Evolutionary conservation across 2,888 invertebrate species (phyloP).

Genomic region (Mythimna loreyi): DNA sequence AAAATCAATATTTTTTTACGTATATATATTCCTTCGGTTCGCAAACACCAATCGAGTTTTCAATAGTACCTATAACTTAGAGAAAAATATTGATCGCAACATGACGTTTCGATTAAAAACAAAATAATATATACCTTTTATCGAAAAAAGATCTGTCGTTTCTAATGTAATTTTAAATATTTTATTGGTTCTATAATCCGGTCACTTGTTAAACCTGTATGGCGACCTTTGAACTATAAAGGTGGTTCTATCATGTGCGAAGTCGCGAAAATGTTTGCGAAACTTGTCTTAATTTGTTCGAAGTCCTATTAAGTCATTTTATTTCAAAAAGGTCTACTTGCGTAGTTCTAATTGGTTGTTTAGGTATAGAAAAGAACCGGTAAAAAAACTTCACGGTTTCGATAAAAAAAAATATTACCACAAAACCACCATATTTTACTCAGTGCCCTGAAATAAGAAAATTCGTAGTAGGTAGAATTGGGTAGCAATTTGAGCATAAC

Average conservation of each 20-base stretch:
- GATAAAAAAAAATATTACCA: no score
- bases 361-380: no score
- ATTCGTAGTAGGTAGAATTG: no score
- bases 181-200: conserved; percentile 75
- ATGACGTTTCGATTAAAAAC: conserved; percentile 52
- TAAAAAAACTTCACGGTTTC: no score
- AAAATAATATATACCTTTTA: conserved; percentile 50
- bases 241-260: conserved; percentile 60
- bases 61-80: conserved; percentile 35
- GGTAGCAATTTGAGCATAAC: no score
- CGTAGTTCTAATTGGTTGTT: no score
- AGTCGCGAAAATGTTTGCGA: conserved; percentile 17
- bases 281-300: no score
- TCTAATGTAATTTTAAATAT: conserved; percentile 73
- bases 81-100: conserved; percentile 43
- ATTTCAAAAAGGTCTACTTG: no score
- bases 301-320: not conserved
- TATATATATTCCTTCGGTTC: not conserved
- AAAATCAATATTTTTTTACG: conserved; percentile 1
- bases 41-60: conserved; percentile 44
- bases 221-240: conserved; percentile 85
- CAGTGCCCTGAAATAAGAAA: no score
- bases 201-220: conserved; percentile 80
- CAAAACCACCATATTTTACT: no score
- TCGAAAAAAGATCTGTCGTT: conserved; percentile 69